Conservation (phyloP, 2,888 invertebrate species). For the Rhopalosiphum nymphaeae region DNA sequence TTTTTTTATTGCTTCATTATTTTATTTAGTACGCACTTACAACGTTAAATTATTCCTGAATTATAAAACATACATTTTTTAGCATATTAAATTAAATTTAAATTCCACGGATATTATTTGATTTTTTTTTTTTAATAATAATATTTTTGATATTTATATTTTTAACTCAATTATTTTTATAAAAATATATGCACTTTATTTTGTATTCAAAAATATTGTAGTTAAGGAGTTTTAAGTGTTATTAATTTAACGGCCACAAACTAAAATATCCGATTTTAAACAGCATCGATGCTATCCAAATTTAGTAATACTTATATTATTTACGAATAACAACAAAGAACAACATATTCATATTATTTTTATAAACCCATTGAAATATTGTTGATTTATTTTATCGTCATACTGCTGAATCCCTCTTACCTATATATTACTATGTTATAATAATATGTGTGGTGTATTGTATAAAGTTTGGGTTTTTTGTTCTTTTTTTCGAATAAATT, state of each 20-base stretch:
- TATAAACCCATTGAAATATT: neutral
- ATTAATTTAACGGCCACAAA: neutral
- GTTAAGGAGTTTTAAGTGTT: neutral
- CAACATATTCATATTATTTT: slow-evolving; percentile 6
- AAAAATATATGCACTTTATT: neutral
- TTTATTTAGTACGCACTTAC: neutral
- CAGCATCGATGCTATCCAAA: neutral
- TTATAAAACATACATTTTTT: neutral
- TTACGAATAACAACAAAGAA: neutral
- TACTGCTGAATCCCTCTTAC: neutral
- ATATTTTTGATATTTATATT: neutral
- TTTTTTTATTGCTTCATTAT: neutral
- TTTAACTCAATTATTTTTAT: neutral
- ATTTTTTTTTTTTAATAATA: neutral
- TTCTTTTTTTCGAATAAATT: slow-evolving; percentile 38
- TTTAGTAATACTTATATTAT: neutral
- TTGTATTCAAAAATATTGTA: neutral
- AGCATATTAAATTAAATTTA: neutral
- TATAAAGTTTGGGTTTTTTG: neutral
- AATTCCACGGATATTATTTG: neutral
- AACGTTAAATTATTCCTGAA: neutral
- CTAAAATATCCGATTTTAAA: neutral
- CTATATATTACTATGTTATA: neutral
- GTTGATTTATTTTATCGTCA: slow-evolving; percentile 35
- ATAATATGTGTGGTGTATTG: neutral